Evolutionary conservation across 2,113 vertebrate genomes (phyloP), one percentile per base, ranked within the genome.

Genomic region (Microtus pennsylvanicus): DNA sequence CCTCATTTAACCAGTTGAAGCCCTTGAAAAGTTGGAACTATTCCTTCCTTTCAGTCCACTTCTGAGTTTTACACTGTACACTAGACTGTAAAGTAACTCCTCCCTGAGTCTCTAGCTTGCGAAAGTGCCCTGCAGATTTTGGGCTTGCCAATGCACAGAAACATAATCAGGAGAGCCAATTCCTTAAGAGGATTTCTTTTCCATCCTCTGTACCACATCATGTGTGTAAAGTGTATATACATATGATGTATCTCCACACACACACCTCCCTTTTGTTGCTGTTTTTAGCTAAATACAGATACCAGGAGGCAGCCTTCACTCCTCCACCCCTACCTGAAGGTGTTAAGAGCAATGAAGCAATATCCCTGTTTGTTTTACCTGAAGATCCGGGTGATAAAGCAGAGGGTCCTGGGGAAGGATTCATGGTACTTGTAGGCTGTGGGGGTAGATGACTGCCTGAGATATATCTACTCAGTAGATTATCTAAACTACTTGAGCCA

Each of bases 341-440:
- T 11, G 67, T 70, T 72, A 88, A 88, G 96, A 94, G 7, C 94
- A 76, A 78, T 77, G n/a, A 92, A 96, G 93, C 61, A 61, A 47
- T 7, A 47, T 38, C 70, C 91, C 65, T 87, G 55, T 38, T 72
- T 93, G 92, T 50, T 97, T 98, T 98, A 99, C 99, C 99, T 99
- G 99, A 99, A 93, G 99, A 99, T 91, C 99, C 99, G 91, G 99
- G 99, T 45, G 99, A 99, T 3, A 99, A 99, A 83, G 99, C 99
- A 86, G 99, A 99, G 92, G 99, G 99, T 96, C 99, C 99, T 33
- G 99, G 99, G 83, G 99, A 99, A 24, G 99, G 99, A 98, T 99
- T 99, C 99, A 99, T 99, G 97, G 99, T 99, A 96, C 99, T 98
- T 69, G 98, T 98, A 42, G 99, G 98, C 19, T 99, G 98, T 74